Evolutionary conservation across 53 echinoderm and acorn worm species (phyloP), one percentile per base, ranked within the genome.

Genomic region (Temnopleurus reevesii): DNA sequence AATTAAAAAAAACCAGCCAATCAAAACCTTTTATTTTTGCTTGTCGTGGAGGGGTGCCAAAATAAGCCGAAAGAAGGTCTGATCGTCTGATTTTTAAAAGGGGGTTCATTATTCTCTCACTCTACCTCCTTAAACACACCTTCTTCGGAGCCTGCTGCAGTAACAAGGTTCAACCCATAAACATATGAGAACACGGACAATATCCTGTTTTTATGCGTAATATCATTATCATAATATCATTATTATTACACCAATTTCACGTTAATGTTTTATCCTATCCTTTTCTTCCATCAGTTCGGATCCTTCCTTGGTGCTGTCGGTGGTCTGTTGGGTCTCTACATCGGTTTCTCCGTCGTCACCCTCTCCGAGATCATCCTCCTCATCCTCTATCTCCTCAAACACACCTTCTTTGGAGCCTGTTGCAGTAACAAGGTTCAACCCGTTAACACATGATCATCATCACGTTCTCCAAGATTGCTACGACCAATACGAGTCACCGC

Each of bases 271-370:
- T n/a, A n/a, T n/a, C n/a, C 41, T 41, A 8, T 64, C 34, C 49
- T 77, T 18, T 77, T 47, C 17, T 28, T 3, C 4, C 4, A 29
- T 25, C 89, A 92, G 92, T 46, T 91, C 43, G 92, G 84, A 9
- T 83, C 91, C 15, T 91, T 96, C 56, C 93, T 95, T 44, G 93
- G 95, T 60, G 45, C 81, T 21, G 92, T 95, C 21, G 95, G 95
- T 24, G 94, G 96, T 76, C 59, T 96, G 63, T 84, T 96, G 76
- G 96, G 96, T 35, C 83, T 96, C n/a, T 96, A 94, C 79, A 88
- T 96, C 43, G 96, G 96, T 27, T 91, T 96, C 77, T 96, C 96
- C 4, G 33, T 57, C 86, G 91, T 96, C 88, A 93, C 96, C 23
- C 27, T 96, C 41, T 66, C 90, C 23, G 96, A 96, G 85, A 90